phyloP scores from a whole-genome alignment of 2,888 invertebrate species.

The Cephalotes varians region DNA sequence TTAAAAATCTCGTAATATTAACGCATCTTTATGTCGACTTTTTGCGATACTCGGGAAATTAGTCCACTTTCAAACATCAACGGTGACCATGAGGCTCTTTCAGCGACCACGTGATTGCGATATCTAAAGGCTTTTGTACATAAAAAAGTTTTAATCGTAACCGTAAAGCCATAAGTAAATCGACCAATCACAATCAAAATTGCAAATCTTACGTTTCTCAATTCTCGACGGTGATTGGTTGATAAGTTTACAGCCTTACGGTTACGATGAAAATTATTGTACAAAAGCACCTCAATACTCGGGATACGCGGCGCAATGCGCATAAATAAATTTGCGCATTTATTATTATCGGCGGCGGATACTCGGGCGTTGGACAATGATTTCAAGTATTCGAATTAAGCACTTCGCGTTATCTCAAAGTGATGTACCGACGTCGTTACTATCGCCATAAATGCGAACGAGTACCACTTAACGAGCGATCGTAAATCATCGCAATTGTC shows the following conservation, averaged over 20 bases:
- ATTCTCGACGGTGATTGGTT: no score
- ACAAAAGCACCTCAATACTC: no score
- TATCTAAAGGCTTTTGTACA: no score
- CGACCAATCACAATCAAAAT: no score
- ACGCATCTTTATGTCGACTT: neutral
- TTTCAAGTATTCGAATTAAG: slow-evolving; percentile 50
- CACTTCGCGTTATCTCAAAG: slow-evolving; percentile 28
- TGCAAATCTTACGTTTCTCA: no score
- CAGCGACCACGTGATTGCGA: neutral
- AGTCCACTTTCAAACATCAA: neutral
- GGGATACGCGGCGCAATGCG: neutral
- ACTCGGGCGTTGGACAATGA: slow-evolving; percentile 53
- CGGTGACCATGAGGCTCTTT: neutral
- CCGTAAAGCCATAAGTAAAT: no score
- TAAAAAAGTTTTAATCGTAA: no score
- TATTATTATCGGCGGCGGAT: slow-evolving; percentile 37
- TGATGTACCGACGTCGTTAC: slow-evolving; percentile 2
- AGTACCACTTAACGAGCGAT: slow-evolving; percentile 21
- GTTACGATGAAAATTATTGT: no score
- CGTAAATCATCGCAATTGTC: slow-evolving; percentile 18
- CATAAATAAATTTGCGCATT: slow-evolving; percentile 30
- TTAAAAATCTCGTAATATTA: neutral
- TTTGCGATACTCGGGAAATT: neutral
- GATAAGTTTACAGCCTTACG: no score
- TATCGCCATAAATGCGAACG: slow-evolving; percentile 3